Conservation (phyloP, 2,888 invertebrate species). For the Melangyna quadrimaculata region DNA sequence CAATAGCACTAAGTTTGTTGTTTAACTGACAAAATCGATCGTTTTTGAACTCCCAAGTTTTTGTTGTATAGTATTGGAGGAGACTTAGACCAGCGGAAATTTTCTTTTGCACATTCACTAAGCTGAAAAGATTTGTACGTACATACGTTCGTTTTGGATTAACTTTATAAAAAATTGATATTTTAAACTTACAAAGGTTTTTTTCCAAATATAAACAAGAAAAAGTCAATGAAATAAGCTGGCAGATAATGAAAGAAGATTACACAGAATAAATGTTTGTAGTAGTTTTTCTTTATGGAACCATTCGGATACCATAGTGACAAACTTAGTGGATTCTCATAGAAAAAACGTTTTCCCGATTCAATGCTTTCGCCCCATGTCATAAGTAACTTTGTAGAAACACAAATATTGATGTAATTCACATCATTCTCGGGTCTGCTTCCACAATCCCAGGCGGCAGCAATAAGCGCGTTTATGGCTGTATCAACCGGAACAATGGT, state of each 20-base stretch:
- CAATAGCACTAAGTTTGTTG: slow-evolving; percentile 82
- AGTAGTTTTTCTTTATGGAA: slow-evolving; percentile 85
- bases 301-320: slow-evolving; percentile 92
- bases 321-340: slow-evolving; percentile 88
- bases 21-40: slow-evolving; percentile 83
- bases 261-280: slow-evolving; percentile 85
- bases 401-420: slow-evolving; percentile 86
- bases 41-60: slow-evolving; percentile 89
- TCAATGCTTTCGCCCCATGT: slow-evolving; percentile 93
- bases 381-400: slow-evolving; percentile 88
- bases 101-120: slow-evolving; percentile 84
- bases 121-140: slow-evolving; percentile 79
- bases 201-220: slow-evolving; percentile 85
- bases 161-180: not conserved
- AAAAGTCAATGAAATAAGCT: slow-evolving; percentile 88
- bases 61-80: slow-evolving; percentile 89
- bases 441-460: slow-evolving; percentile 87
- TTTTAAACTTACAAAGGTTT: slow-evolving; percentile 89
- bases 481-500: slow-evolving; percentile 91
- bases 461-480: slow-evolving; percentile 89
- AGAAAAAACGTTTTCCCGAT: slow-evolving; percentile 83
- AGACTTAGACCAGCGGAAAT: slow-evolving; percentile 84
- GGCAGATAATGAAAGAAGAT: slow-evolving; percentile 89
- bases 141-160: not conserved
- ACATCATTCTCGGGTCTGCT: slow-evolving; percentile 75